Percentiles rank a stretch among this genome's conserved stretches.
phyloP scores from a whole-genome alignment of 1,140 invertebrate genomes.

The Littorina saxatilis region DNA sequence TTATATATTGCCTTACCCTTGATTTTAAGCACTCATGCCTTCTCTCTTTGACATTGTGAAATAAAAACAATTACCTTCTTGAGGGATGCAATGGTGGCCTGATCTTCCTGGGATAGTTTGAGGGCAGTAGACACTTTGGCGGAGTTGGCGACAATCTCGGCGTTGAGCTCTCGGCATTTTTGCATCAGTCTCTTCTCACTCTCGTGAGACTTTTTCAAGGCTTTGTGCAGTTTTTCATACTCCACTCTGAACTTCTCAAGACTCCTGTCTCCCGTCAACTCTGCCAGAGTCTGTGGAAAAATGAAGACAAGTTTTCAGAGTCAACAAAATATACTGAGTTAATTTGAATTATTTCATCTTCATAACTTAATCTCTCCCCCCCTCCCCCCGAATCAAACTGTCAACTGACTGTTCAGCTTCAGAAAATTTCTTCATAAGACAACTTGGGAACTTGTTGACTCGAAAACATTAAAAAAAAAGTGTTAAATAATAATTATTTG shows the following conservation, averaged over 20 bases:
- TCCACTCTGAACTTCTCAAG: constrained; percentile 75
- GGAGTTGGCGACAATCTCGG: constrained; percentile 75
- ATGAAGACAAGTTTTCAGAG: background rate
- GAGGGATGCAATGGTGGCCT: constrained; percentile 75
- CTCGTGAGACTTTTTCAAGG: constrained; percentile 76
- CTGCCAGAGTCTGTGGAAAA: constrained; percentile 67
- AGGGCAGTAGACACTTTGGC: constrained; percentile 74
- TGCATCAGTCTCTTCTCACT: constrained; percentile 76
- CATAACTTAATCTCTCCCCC: too few species aligned
- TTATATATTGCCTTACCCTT: too few species aligned
- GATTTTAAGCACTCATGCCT: too few species aligned
- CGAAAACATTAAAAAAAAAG: too few species aligned
- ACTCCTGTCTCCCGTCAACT: constrained; percentile 71
- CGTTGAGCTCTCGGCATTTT: constrained; percentile 76
- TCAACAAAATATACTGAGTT: background rate
- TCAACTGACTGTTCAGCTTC: too few species aligned
- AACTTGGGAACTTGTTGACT: too few species aligned
- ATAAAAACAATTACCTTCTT: too few species aligned
- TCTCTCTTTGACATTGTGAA: too few species aligned
- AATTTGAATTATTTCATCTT: background rate
- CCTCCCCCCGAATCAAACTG: too few species aligned
- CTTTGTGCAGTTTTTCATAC: constrained; percentile 77
- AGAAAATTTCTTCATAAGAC: too few species aligned
- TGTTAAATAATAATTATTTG: too few species aligned
- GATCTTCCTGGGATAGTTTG: constrained; percentile 76